phyloP scores from a whole-genome alignment of 2,797 vertebrate species.

The Gouania willdenowi region DNA sequence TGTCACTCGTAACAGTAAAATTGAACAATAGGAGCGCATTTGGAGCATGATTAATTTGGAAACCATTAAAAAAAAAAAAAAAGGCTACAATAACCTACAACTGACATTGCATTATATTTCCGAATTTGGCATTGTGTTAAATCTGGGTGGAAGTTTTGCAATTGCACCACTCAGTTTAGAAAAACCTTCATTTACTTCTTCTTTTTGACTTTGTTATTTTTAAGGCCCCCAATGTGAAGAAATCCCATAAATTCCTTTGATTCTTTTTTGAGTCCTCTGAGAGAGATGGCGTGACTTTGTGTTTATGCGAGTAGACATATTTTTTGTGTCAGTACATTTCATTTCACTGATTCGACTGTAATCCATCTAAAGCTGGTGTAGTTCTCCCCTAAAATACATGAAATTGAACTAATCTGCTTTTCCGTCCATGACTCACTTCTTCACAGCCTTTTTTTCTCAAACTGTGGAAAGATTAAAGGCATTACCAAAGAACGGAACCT shows the following conservation, averaged over 20 bases:
- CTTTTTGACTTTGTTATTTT: background rate
- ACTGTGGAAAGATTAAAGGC: conserved; percentile 72
- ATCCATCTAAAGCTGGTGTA: conserved; percentile 68
- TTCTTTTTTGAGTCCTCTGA: background rate
- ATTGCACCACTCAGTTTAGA: conserved; percentile 2
- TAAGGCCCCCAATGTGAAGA: too few relatives aligned
- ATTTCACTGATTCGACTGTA: conserved; percentile 63
- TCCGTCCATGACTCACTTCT: conserved; percentile 58
- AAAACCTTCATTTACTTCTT: background rate
- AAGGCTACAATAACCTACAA: conserved; percentile 37
- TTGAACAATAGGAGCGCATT: conserved; percentile 64
- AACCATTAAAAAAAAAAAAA: conserved; percentile 27
- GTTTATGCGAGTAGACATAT: conserved; percentile 37
- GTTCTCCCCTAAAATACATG: conserved; percentile 64
- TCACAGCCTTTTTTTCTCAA: conserved; percentile 57
- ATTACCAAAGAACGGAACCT: conserved; percentile 73
- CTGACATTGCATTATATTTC: conserved; percentile 28
- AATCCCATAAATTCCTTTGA: background rate
- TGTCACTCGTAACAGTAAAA: conserved; percentile 59
- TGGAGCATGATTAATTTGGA: conserved; percentile 69
- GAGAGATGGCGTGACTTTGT: conserved; percentile 9
- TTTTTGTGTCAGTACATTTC: conserved; percentile 61
- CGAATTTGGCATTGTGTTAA: conserved; percentile 28
- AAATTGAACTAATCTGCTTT: conserved; percentile 75
- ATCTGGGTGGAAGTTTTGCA: conserved; percentile 16